A percentile compares a stretch with the other conserved stretches of the same genome.
phyloP scores from a whole-genome alignment of 2,797 vertebrate genomes.

The Melanogrammus aeglefinus region DNA sequence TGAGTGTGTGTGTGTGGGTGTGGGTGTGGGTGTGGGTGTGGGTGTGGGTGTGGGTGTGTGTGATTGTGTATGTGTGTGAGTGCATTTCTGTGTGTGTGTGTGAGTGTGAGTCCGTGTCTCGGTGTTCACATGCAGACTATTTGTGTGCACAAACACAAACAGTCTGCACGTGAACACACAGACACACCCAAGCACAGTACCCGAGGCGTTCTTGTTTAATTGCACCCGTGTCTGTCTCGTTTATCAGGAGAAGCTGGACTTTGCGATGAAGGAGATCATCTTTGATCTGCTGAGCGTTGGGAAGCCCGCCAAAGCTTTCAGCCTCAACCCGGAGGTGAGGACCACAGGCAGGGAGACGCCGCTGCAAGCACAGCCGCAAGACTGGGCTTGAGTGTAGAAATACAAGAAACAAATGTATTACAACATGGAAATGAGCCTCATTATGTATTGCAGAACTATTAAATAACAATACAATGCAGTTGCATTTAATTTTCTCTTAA shows the following conservation, averaged over 20 bases:
- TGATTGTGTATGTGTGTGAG: too few relatives aligned
- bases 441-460: too few relatives aligned
- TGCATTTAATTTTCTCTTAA: not conserved
- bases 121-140: too few relatives aligned
- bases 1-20: too few relatives aligned
- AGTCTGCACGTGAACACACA: not conserved
- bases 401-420: too few relatives aligned
- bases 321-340: conserved; percentile 81
- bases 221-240: conserved; percentile 24
- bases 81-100: too few relatives aligned
- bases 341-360: conserved; percentile 9
- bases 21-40: too few relatives aligned
- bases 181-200: not conserved
- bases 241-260: conserved; percentile 80
- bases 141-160: not conserved
- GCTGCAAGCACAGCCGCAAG: not conserved
- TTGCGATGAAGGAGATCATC: conserved; percentile 85
- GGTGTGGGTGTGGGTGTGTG: too few relatives aligned
- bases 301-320: conserved; percentile 81
- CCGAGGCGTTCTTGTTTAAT: not conserved
- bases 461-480: not conserved
- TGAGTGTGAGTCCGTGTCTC: too few relatives aligned
- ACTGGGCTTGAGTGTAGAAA: not conserved
- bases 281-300: conserved; percentile 81
- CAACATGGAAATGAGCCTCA: not conserved